Conservation (phyloP, 1,140 invertebrate genomes). For the Hyphantria cunea region DNA sequence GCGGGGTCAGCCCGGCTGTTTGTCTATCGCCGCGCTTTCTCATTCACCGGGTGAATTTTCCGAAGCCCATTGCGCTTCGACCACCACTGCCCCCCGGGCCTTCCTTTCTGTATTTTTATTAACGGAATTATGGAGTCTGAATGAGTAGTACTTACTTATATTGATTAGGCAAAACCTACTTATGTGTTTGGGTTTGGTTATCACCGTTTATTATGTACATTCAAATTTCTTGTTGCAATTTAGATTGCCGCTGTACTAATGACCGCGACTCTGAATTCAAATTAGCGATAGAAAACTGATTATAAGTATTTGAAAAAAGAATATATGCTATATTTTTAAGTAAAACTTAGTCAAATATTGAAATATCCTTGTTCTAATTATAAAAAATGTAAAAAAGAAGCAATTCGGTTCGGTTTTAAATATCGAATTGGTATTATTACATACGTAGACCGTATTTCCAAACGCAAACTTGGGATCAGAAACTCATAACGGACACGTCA, state of each 20-base stretch:
- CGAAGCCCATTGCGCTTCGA: constrained; percentile 72
- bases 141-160: constrained; percentile 72
- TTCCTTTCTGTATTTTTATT: constrained; percentile 76
- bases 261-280: too few species aligned
- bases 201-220: too few species aligned
- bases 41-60: constrained; percentile 80
- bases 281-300: too few species aligned
- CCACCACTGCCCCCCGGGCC: constrained; percentile 59
- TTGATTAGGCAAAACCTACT: constrained; percentile 57
- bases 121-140: constrained; percentile 77
- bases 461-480: constrained; percentile 52
- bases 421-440: not conserved
- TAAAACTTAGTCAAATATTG: too few species aligned
- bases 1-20: constrained; percentile 71
- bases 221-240: too few species aligned
- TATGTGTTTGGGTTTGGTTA: constrained; percentile 8
- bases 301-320: too few species aligned
- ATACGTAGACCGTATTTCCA: constrained; percentile 22
- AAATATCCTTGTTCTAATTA: not conserved
- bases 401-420: not conserved
- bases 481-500: constrained; percentile 67
- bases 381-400: not conserved
- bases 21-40: constrained; percentile 79
- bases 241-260: too few species aligned
- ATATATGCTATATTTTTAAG: too few species aligned